Percentiles rank a stretch among this genome's conserved stretches.
phyloP scores from a whole-genome alignment of 30 jellyfish, hydroid and myxozoan species.

The Cassiopea xamachana region DNA sequence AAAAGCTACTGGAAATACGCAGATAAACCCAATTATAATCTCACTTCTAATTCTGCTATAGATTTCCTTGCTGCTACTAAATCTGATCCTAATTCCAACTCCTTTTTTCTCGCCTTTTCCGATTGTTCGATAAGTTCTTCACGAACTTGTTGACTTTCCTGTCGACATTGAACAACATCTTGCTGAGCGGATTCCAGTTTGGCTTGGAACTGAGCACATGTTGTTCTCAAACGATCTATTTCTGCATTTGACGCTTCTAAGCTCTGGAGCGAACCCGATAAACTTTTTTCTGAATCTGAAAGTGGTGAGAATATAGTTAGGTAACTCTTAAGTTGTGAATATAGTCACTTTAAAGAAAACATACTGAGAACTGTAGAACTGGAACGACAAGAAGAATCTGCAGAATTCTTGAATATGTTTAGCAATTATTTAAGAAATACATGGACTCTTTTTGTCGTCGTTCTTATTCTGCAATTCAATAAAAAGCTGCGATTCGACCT shows the following conservation, averaged over 20 bases:
- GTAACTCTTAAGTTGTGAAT: too few relatives aligned
- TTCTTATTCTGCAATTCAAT: too few relatives aligned
- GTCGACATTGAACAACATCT: slow-evolving; percentile 78
- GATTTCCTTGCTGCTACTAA: slow-evolving; percentile 83
- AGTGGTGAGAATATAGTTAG: not conserved
- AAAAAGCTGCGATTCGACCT: too few relatives aligned
- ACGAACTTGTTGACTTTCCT: slow-evolving; percentile 77
- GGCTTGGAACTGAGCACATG: slow-evolving; percentile 84
- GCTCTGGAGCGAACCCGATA: slow-evolving; percentile 91
- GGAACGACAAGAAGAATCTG: too few relatives aligned
- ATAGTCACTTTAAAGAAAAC: too few relatives aligned
- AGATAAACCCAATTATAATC: not conserved
- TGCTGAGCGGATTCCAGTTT: slow-evolving; percentile 81
- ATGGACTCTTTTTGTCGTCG: too few relatives aligned
- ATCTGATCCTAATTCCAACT: slow-evolving; percentile 84
- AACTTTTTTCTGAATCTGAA: slow-evolving; percentile 80
- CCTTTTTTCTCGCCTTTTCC: slow-evolving; percentile 86
- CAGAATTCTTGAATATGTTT: too few relatives aligned
- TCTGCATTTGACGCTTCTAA: slow-evolving; percentile 91
- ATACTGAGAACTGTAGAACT: too few relatives aligned
- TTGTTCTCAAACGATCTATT: slow-evolving; percentile 80
- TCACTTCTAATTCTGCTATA: slow-evolving; percentile 91
- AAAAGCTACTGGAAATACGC: too few relatives aligned
- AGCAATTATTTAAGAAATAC: too few relatives aligned
- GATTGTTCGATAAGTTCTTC: slow-evolving; percentile 85